Percentiles rank a stretch among this genome's conserved stretches.
Evolutionary conservation across 2,113 vertebrate species (phyloP).

Genomic region (Alaudala cheleensis): DNA sequence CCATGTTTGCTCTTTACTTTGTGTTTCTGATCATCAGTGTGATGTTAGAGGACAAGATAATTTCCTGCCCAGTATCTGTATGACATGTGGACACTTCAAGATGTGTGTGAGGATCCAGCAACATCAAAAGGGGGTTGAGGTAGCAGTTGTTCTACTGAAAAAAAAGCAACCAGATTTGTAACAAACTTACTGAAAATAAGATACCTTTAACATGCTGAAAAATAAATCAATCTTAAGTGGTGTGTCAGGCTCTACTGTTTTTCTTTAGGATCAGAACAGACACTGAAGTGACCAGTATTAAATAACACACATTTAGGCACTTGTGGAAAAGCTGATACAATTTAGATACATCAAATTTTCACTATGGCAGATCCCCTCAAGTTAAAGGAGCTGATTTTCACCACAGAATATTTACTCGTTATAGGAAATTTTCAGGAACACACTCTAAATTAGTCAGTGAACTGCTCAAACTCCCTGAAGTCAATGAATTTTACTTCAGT

Average conservation of each 20-base stretch:
- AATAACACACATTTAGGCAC: not conserved
- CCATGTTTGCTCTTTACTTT: conserved; percentile 95
- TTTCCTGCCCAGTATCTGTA: conserved; percentile 86
- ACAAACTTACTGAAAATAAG: not conserved
- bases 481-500: not conserved
- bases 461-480: not conserved
- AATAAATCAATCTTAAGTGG: not conserved
- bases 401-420: not conserved
- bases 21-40: conserved; percentile 93
- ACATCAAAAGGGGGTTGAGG: not conserved
- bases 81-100: conserved; percentile 30
- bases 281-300: not conserved
- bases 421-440: not conserved
- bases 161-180: not conserved
- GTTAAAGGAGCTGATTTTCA: not conserved
- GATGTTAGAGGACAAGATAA: conserved; percentile 92
- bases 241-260: not conserved
- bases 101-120: not conserved
- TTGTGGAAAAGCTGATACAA: not conserved
- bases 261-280: not conserved
- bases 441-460: not conserved
- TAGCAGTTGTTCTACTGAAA: not conserved
- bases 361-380: not conserved
- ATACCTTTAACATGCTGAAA: not conserved
- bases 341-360: not conserved